Evolutionary conservation across 2,113 vertebrate species (phyloP).

Genomic region (Parus major): DNA sequence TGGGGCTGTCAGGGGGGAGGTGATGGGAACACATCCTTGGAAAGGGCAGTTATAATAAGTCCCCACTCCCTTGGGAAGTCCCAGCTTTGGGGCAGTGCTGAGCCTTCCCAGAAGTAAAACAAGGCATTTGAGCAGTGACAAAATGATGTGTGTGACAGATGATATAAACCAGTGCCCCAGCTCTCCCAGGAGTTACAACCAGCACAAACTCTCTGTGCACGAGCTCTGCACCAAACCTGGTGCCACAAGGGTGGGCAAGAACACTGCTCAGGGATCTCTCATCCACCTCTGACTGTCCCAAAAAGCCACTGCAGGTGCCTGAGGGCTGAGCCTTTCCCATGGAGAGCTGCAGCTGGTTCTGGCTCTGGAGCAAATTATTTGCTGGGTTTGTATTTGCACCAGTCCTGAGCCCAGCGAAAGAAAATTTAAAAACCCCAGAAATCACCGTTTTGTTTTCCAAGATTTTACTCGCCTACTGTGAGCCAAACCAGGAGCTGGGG

Average conservation of each 20-base stretch:
- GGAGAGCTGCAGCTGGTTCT: not conserved
- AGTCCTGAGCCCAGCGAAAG: not conserved
- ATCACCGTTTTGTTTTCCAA: not conserved
- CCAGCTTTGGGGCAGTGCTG: not conserved
- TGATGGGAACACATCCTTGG: not conserved
- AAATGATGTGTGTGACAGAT: not conserved
- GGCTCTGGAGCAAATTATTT: accelerated
- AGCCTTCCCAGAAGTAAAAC: not conserved
- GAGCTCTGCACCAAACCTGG: not conserved
- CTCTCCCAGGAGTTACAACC: not conserved
- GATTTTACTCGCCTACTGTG: constrained; percentile 21
- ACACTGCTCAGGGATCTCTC: not conserved
- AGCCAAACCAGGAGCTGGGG: not conserved
- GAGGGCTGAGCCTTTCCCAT: not conserved
- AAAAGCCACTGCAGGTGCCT: not conserved
- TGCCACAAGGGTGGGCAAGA: accelerated
- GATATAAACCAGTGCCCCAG: not conserved
- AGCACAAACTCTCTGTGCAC: accelerated
- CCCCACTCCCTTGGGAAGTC: not conserved
- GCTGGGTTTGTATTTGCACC: not conserved
- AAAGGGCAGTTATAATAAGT: accelerated
- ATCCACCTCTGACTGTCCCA: accelerated
- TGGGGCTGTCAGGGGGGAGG: not conserved
- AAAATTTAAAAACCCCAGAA: not conserved
- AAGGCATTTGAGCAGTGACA: not conserved